These are phyloP conservation scores for Matsumurasca onukii DNA, from an alignment of 1,140 invertebrate genomes.

Conservation along the genomic window DNA sequence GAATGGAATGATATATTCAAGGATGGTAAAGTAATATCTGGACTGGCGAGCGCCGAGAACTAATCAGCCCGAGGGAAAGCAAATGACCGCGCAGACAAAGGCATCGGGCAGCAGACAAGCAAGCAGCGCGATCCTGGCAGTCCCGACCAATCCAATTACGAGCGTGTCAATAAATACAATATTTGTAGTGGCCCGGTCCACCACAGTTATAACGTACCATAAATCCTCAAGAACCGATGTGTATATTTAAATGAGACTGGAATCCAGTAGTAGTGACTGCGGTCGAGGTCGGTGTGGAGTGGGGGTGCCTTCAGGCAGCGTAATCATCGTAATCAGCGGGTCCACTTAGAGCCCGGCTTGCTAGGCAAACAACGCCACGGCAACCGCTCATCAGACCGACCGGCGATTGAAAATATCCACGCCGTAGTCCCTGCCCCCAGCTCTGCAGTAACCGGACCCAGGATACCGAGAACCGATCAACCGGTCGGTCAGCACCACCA, in stretches of 20 bases:
- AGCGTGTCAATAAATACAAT: constrained; percentile 19
- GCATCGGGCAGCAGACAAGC: neutral
- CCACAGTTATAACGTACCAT: constrained; percentile 4
- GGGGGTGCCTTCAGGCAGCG: neutral
- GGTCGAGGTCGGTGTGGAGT: neutral
- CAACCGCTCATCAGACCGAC: constrained; percentile 12
- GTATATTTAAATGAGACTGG: constrained; percentile 22
- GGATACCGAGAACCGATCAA: too few species aligned
- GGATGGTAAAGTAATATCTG: too few species aligned
- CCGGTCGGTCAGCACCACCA: too few species aligned
- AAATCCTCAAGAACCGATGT: constrained; percentile 15
- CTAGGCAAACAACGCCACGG: constrained; percentile 26
- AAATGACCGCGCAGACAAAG: constrained; percentile 19
- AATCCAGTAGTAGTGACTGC: neutral
- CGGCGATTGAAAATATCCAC: constrained; percentile 22
- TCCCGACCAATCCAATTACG: constrained; percentile 14
- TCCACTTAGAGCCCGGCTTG: constrained; percentile 3
- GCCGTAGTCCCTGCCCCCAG: neutral
- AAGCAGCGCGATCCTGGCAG: neutral
- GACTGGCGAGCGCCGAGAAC: too few species aligned
- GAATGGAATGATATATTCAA: too few species aligned
- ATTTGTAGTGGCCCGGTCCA: constrained; percentile 13
- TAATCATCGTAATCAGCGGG: constrained; percentile 23
- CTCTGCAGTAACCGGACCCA: neutral
- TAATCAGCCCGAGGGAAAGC: constrained; percentile 12